phyloP scores from a whole-genome alignment of 2,888 invertebrate genomes.

The Ceraclea dissimilis region DNA sequence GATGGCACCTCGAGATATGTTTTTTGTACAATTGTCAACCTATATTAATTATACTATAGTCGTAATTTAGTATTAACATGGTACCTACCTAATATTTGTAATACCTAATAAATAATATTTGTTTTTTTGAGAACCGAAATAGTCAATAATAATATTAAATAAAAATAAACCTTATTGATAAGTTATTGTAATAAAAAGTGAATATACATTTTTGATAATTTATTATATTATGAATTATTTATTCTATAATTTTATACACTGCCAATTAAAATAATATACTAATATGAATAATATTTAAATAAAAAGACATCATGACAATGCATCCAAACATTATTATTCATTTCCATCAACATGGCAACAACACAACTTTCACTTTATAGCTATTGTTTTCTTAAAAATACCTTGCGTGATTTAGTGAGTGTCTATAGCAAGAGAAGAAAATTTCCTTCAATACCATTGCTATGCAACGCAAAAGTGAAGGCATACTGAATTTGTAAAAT shows the following conservation, averaged over 20 bases:
- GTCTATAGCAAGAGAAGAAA: too few species aligned
- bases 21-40: conserved; percentile 27
- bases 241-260: conserved; percentile 26
- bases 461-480: too few species aligned
- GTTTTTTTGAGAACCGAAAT: conserved; percentile 22
- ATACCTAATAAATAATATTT: conserved; percentile 20
- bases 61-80: background rate
- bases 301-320: background rate
- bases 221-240: conserved; percentile 23
- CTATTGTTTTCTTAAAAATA: too few species aligned
- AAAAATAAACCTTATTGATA: conserved; percentile 17
- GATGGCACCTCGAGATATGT: conserved; percentile 25
- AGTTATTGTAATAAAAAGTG: conserved; percentile 14
- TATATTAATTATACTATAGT: background rate
- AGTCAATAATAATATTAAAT: conserved; percentile 20
- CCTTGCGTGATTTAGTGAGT: too few species aligned
- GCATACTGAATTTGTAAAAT: too few species aligned
- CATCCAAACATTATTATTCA: too few species aligned
- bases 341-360: background rate
- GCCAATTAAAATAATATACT: conserved; percentile 17
- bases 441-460: too few species aligned
- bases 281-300: background rate
- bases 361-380: background rate
- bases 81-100: background rate
- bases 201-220: conserved; percentile 20